A percentile compares a stretch with the other conserved stretches of the same genome.
Evolutionary conservation across 2,888 invertebrate genomes (phyloP).

Genomic region (Eueremaeus valkanovi): DNA sequence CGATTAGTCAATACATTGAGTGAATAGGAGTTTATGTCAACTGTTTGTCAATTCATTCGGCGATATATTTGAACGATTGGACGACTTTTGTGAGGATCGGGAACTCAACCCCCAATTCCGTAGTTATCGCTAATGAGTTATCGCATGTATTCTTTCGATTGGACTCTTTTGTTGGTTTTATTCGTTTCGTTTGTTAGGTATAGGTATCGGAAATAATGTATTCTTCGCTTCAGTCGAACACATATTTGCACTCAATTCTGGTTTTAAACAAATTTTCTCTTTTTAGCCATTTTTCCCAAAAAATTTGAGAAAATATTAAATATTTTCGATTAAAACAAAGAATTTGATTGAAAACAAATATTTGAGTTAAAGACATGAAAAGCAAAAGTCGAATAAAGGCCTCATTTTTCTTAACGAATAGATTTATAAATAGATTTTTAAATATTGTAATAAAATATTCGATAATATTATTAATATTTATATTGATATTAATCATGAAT

Average conservation of each 20-base stretch:
- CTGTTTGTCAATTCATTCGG: not conserved
- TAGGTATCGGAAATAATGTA: not conserved
- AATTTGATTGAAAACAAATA: not conserved
- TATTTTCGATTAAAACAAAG: not conserved
- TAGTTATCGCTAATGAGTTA: not conserved
- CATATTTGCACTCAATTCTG: not conserved
- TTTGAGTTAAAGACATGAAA: not conserved
- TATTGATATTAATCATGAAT: conserved; percentile 24
- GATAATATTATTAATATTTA: not conserved
- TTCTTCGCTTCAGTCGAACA: not conserved
- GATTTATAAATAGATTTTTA: conserved; percentile 24
- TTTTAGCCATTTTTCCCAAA: not conserved
- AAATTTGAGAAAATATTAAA: too few species aligned
- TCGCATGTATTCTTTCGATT: not conserved
- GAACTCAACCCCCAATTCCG: too few species aligned
- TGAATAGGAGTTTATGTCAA: not conserved
- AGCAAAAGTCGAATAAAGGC: not conserved
- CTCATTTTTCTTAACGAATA: not conserved
- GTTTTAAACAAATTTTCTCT: not conserved
- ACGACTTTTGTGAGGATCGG: not conserved
- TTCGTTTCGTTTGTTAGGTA: not conserved
- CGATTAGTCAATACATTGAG: not conserved
- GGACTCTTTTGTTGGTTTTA: not conserved
- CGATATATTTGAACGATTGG: not conserved
- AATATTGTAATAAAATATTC: not conserved